Evolutionary conservation across 2,113 vertebrate species (phyloP).

Genomic region (Barbus barbus): DNA sequence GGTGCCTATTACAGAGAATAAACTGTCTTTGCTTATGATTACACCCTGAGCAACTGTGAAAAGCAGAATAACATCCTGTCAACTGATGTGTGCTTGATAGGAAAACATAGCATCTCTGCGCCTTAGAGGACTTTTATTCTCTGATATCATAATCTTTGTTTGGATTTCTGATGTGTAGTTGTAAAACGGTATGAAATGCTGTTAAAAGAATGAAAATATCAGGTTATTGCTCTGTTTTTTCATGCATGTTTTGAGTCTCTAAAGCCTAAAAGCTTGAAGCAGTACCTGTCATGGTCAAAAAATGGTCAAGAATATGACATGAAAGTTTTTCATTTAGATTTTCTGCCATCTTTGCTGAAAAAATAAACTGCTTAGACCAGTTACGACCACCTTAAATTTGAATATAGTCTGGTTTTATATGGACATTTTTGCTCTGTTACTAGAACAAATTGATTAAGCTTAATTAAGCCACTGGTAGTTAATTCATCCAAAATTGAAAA

Average conservation of each 20-base stretch:
- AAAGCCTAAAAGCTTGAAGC: background rate
- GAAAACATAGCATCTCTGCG: constrained; percentile 5
- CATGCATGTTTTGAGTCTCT: background rate
- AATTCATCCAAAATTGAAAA: too few species aligned
- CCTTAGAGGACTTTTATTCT: constrained; percentile 1
- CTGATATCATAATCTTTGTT: constrained; percentile 15
- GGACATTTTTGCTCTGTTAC: background rate
- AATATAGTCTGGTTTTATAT: background rate
- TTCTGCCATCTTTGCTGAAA: background rate
- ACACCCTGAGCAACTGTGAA: constrained; percentile 40
- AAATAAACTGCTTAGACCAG: background rate
- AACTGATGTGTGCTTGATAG: constrained; percentile 30
- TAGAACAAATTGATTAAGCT: too few species aligned
- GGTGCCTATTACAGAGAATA: constrained; percentile 34
- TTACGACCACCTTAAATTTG: background rate
- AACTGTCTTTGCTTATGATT: constrained; percentile 34
- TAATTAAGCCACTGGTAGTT: background rate
- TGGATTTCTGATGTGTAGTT: constrained; percentile 13
- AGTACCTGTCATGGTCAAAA: background rate
- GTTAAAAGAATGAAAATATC: constrained; percentile 1
- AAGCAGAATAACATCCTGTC: constrained; percentile 23
- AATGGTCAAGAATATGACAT: background rate
- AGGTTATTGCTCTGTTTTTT: background rate
- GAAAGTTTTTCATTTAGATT: background rate
- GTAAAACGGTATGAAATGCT: constrained; percentile 15